phyloP scores from a whole-genome alignment of 2,113 vertebrate species.

The Calyptomena viridis region DNA sequence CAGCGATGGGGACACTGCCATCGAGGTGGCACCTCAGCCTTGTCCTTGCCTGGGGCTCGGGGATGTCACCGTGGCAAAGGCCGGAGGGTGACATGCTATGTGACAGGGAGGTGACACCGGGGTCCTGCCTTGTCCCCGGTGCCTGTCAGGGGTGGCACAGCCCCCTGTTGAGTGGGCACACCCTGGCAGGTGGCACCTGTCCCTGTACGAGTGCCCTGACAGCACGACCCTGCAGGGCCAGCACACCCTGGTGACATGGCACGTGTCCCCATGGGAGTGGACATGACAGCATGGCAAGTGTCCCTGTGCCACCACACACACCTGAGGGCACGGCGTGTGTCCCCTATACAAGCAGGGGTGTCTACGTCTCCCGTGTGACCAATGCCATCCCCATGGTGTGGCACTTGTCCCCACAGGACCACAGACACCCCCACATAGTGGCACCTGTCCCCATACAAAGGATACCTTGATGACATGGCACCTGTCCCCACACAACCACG shows the following conservation, averaged over 20 bases:
- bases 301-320: not conserved
- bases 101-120: not conserved
- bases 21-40: accelerated
- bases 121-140: accelerated
- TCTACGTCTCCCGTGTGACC: no score
- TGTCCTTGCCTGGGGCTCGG: accelerated
- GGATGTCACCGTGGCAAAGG: not conserved
- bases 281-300: no score
- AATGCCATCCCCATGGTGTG: no score
- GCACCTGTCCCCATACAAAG: not conserved
- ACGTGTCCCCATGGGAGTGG: not conserved
- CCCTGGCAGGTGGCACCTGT: not conserved
- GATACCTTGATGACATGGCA: not conserved
- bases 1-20: not conserved
- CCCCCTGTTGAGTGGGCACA: not conserved
- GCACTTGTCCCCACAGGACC: not conserved
- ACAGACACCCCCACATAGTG: accelerated
- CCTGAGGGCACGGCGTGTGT: accelerated
- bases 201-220: not conserved
- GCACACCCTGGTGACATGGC: accelerated
- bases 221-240: not conserved
- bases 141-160: not conserved
- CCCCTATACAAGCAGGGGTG: not conserved
- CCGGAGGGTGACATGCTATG: accelerated
- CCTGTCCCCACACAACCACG: not conserved